A percentile compares a stretch with the other conserved stretches of the same genome.
Conservation (phyloP, 2,888 invertebrate species). For the Amphipyra tragopoginis region DNA sequence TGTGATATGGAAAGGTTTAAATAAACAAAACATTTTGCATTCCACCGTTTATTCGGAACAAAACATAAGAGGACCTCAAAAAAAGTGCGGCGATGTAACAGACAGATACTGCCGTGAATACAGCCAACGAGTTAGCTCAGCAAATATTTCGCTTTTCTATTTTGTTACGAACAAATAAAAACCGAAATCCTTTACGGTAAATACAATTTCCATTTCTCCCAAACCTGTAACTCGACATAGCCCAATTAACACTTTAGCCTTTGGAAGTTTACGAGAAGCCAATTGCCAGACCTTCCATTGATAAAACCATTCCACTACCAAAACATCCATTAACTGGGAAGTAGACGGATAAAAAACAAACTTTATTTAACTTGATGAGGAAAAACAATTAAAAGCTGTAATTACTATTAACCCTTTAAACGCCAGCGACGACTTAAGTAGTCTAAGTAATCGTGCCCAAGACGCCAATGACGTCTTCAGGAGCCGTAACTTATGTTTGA, state of each 20-base stretch:
- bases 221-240: constrained; percentile 25
- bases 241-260: constrained; percentile 45
- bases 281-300: constrained; percentile 42
- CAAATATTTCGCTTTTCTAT: constrained; percentile 19
- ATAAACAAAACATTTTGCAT: neutral
- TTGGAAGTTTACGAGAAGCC: constrained; percentile 39
- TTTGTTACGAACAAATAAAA: constrained; percentile 16
- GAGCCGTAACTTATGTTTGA: constrained; percentile 59
- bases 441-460: constrained; percentile 55
- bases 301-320: constrained; percentile 47
- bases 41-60: neutral
- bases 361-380: constrained; percentile 45
- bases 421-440: constrained; percentile 45
- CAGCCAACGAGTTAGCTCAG: neutral
- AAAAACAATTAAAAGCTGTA: constrained; percentile 56
- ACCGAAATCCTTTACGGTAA: constrained; percentile 29
- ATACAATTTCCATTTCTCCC: constrained; percentile 29
- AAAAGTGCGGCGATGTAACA: constrained; percentile 16
- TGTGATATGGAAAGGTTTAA: too few relatives aligned
- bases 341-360: constrained; percentile 49
- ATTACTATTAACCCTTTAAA: constrained; percentile 61
- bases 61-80: constrained; percentile 1
- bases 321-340: constrained; percentile 47
- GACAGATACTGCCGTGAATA: too few relatives aligned
- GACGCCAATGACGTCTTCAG: constrained; percentile 56